Percentiles rank a stretch among this genome's conserved stretches.
These are phyloP conservation scores for Polia nebulosa DNA, from an alignment of 2,888 invertebrate genomes.

Conservation along the genomic window DNA sequence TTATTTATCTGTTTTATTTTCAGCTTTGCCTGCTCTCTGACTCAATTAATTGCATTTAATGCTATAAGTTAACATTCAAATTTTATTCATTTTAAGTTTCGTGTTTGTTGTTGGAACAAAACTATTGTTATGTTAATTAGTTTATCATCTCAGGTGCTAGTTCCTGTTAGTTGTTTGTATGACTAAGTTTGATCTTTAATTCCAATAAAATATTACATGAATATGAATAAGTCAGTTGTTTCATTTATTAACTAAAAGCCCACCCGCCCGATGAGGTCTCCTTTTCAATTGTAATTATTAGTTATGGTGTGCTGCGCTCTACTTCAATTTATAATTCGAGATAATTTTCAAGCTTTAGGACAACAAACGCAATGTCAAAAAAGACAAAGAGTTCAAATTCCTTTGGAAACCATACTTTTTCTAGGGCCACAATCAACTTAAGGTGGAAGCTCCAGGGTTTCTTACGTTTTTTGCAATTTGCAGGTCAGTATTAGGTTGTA, in stretches of 20 bases:
- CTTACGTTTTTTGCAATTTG: no score
- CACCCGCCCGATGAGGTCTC: neutral
- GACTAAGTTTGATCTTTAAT: slow-evolving; percentile 64
- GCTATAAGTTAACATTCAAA: slow-evolving; percentile 43
- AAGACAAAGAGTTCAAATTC: no score
- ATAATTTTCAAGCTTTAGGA: no score
- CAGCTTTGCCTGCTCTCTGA: slow-evolving; percentile 61
- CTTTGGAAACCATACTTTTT: no score
- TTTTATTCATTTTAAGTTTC: slow-evolving; percentile 25
- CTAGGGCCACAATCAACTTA: no score
- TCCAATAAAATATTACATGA: slow-evolving; percentile 58
- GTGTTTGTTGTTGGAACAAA: slow-evolving; percentile 34
- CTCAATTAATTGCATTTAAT: slow-evolving; percentile 65
- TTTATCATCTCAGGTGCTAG: slow-evolving; percentile 71
- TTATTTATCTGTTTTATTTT: slow-evolving; percentile 54
- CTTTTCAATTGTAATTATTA: neutral
- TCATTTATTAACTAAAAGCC: neutral
- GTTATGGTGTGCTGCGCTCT: no score
- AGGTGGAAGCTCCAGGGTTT: no score
- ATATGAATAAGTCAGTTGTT: slow-evolving; percentile 15
- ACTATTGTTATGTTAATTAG: slow-evolving; percentile 60
- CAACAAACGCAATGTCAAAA: no score
- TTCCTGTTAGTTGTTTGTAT: slow-evolving; percentile 70
- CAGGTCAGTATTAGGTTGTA: no score
- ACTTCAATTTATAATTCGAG: no score